These are phyloP conservation scores for Eulithis testata DNA, from an alignment of 2,888 invertebrate species.

Conservation along the genomic window DNA sequence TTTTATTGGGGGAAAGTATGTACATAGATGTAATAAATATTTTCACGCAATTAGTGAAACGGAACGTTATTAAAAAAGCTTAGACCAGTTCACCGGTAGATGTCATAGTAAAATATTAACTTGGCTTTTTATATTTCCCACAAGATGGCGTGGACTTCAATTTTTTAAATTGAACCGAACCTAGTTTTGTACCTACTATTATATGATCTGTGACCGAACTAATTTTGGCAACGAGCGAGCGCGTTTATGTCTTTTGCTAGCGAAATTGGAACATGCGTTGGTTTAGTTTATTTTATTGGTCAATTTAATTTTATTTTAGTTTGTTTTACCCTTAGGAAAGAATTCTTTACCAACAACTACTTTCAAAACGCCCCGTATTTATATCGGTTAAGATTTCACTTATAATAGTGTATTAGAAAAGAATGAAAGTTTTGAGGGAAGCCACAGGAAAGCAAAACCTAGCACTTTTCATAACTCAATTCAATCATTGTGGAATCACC, in stretches of 20 bases:
- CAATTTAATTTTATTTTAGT: too few relatives aligned
- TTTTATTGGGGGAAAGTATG: too few relatives aligned
- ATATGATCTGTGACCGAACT: neutral
- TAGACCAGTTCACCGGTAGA: neutral
- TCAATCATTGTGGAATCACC: constrained; percentile 11
- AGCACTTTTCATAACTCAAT: constrained; percentile 13
- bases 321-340: too few relatives aligned
- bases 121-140: neutral
- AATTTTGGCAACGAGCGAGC: constrained; percentile 10
- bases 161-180: neutral
- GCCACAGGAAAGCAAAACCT: constrained; percentile 27
- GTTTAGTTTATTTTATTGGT: neutral
- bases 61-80: too few relatives aligned
- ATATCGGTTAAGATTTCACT: constrained; percentile 9
- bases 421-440: constrained; percentile 24
- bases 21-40: too few relatives aligned
- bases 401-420: constrained; percentile 19
- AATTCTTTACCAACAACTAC: neutral
- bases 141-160: neutral
- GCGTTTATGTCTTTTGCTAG: constrained; percentile 33
- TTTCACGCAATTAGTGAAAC: too few relatives aligned
- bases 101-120: neutral
- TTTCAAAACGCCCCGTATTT: constrained; percentile 7
- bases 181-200: too few relatives aligned
- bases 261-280: neutral